Percentiles rank a stretch among this genome's conserved stretches.
Evolutionary conservation across 2,797 vertebrate genomes (phyloP).

Genomic region (Coregonus ussuriensis): DNA sequence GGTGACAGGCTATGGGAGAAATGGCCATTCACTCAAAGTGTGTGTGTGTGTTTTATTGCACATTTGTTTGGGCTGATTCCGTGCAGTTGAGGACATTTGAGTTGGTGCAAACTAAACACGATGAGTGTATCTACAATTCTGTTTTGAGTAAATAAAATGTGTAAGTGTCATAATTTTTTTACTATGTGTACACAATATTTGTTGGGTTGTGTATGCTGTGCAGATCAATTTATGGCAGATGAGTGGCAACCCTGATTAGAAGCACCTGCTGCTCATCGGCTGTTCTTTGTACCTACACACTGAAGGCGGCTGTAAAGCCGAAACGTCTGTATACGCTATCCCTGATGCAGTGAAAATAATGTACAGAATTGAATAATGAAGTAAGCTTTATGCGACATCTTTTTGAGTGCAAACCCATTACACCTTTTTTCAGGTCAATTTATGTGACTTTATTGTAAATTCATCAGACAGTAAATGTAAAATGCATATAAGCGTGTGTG

Average conservation of each 20-base stretch:
- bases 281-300: no score
- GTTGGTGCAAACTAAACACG: not conserved
- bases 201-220: not conserved
- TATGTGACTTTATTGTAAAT: not conserved
- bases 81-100: not conserved
- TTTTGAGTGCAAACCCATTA: no score
- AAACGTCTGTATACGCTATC: no score
- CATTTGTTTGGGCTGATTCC: not conserved
- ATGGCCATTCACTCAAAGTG: conserved; percentile 44
- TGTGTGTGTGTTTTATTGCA: not conserved
- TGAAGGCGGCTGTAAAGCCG: no score
- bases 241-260: no score
- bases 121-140: not conserved
- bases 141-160: not conserved
- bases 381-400: no score
- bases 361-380: no score
- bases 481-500: conserved; percentile 17
- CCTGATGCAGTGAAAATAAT: no score
- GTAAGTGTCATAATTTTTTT: no score
- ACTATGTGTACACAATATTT: not conserved
- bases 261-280: no score
- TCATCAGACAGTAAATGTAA: not conserved
- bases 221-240: not conserved
- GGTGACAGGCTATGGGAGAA: conserved; percentile 29
- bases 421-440: no score